Evolutionary conservation across 2,888 invertebrate species (phyloP), one percentile per base, ranked within the genome.

Genomic region (Neuroscelio doddi): DNA sequence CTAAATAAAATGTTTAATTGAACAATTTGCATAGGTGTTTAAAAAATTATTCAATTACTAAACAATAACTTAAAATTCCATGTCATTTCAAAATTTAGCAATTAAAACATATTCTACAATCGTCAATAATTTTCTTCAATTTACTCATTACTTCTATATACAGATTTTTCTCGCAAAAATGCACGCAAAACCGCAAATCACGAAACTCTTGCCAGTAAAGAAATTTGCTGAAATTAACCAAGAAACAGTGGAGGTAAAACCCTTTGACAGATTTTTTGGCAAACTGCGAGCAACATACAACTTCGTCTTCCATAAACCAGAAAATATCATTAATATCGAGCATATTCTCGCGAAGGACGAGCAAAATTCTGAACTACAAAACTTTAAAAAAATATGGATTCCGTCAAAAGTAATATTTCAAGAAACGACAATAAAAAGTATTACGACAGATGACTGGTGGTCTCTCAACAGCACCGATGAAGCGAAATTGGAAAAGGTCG

Each of bases 211-310:
- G 14, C 81, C 81, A 4, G 63, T 77, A 21, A 69, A 77, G 61
- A 77, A 79, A 51, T 62, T 69, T 53, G 62, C 66, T 4, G 73
- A 70, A 5, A 71, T 73, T 67, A 70, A 72, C 16, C 69, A 70
- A 17, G 70, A 72, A 36, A 57, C 70, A 1, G 65, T 58, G 39
- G 72, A 76, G 21, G 64, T 73, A 14, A 77, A 71, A 27, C 76
- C 78, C 0, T 21, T 80, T 29, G 77, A 80, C 53, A 81, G 73
- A 45, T 73, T 81, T 9, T 51, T 78, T 5, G 79, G 74, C 1
- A 81, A 80, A 71, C 70, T 81, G 52, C 75, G 76, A 26, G 72
- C 80, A 12, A 78, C 79, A 8, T 81, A 80, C 46, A 70, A 81
- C 46, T 78, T 78, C 34, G 77, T 81, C 5, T 79, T 81, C 46